Evolutionary conservation across 2,113 vertebrate genomes (phyloP).

Genomic region (Scytalopus superciliaris): DNA sequence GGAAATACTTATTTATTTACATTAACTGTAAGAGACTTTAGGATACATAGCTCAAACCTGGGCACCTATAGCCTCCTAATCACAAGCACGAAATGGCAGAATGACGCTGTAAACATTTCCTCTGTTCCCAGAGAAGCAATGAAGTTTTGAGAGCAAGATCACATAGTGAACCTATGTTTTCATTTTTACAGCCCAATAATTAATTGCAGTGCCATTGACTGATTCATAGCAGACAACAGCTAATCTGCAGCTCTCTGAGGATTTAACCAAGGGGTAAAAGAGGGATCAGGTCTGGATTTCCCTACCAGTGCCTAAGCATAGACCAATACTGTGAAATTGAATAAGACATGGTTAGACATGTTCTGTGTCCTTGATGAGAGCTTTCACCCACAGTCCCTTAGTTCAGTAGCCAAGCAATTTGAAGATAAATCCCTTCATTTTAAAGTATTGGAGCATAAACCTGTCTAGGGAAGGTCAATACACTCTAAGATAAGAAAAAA

Average conservation of each 20-base stretch:
- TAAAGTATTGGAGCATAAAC: neutral
- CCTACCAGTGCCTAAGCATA: neutral
- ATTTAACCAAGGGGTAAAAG: neutral
- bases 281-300: neutral
- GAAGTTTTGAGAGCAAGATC: neutral
- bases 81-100: neutral
- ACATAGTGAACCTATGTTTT: neutral
- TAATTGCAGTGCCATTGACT: neutral
- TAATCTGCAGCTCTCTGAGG: neutral
- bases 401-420: neutral
- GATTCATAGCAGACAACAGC: neutral
- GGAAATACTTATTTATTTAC: neutral
- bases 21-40: neutral
- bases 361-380: neutral
- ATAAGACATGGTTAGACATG: neutral
- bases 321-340: neutral
- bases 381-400: neutral
- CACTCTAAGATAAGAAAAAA: neutral
- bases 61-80: neutral
- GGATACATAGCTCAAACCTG: neutral
- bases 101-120: neutral
- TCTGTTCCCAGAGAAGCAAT: neutral
- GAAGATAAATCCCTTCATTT: neutral
- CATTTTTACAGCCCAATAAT: neutral
- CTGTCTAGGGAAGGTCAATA: neutral